A percentile compares a stretch with the other conserved stretches of the same genome.
Conservation (phyloP, 1,140 invertebrate species). For the Anastrepha ludens region DNA sequence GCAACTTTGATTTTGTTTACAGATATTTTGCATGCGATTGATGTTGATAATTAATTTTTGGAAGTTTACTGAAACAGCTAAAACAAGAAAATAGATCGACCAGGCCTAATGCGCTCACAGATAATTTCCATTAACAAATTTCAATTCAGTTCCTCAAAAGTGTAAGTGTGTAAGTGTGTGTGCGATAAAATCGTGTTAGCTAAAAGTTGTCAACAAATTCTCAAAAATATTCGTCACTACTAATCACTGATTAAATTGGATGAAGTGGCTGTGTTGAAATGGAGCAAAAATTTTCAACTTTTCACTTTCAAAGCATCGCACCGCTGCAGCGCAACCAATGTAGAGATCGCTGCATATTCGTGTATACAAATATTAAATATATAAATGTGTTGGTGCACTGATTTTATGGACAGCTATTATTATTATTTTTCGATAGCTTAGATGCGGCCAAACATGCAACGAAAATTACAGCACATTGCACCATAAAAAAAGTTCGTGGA, state of each 20-base stretch:
- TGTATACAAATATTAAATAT: too few species aligned
- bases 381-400: neutral
- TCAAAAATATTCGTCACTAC: conserved; percentile 34
- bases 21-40: neutral
- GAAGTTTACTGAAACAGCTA: neutral
- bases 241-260: conserved; percentile 23
- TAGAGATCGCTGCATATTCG: too few species aligned
- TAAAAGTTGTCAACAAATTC: conserved; percentile 50
- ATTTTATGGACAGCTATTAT: conserved; percentile 25
- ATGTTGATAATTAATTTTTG: neutral
- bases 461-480: neutral
- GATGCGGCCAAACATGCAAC: conserved; percentile 19
- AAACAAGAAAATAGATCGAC: too few species aligned
- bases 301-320: conserved; percentile 19
- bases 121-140: conserved; percentile 14
- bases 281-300: conserved; percentile 38
- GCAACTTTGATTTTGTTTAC: neutral
- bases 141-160: neutral
- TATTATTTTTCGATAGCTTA: conserved; percentile 41
- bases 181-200: conserved; percentile 47
- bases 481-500: neutral
- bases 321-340: neutral
- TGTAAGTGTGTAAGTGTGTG: neutral
- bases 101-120: too few species aligned
- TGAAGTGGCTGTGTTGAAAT: neutral